phyloP scores from a whole-genome alignment of 2,888 invertebrate species.

The Agrypnus murinus region DNA sequence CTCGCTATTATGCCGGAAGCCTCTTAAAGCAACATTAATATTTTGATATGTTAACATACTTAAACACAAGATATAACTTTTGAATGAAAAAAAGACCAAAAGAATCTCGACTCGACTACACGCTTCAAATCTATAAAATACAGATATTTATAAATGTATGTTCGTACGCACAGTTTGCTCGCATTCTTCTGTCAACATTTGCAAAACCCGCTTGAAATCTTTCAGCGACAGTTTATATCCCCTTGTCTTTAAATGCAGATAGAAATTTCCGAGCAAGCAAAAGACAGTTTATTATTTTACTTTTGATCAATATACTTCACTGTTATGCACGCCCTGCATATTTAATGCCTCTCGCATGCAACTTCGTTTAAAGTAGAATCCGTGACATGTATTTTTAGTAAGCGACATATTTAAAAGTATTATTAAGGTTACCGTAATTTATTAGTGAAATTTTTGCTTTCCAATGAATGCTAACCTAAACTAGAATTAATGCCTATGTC shows the following conservation, averaged over 20 bases:
- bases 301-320: constrained; percentile 19
- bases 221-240: constrained; percentile 28
- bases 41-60: too few species aligned
- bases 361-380: constrained; percentile 20
- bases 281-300: constrained; percentile 22
- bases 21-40: too few species aligned
- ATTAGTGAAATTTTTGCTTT: constrained; percentile 7
- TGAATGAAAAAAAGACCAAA: too few species aligned
- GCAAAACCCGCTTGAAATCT: constrained; percentile 17
- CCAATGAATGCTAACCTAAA: too few species aligned
- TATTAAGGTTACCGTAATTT: constrained; percentile 13
- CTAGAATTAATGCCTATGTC: too few species aligned
- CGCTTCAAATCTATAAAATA: too few species aligned
- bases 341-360: constrained; percentile 21
- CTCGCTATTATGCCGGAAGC: too few species aligned
- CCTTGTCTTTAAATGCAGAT: constrained; percentile 11
- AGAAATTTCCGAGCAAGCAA: constrained; percentile 16
- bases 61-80: background rate
- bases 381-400: constrained; percentile 27
- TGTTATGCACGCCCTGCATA: constrained; percentile 24
- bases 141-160: constrained; percentile 8
- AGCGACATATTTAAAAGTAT: constrained; percentile 8
- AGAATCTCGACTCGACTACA: background rate
- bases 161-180: background rate
- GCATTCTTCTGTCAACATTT: constrained; percentile 25